phyloP scores from a whole-genome alignment of 2,797 vertebrate genomes.

The Pantherophis alleghaniensis region DNA sequence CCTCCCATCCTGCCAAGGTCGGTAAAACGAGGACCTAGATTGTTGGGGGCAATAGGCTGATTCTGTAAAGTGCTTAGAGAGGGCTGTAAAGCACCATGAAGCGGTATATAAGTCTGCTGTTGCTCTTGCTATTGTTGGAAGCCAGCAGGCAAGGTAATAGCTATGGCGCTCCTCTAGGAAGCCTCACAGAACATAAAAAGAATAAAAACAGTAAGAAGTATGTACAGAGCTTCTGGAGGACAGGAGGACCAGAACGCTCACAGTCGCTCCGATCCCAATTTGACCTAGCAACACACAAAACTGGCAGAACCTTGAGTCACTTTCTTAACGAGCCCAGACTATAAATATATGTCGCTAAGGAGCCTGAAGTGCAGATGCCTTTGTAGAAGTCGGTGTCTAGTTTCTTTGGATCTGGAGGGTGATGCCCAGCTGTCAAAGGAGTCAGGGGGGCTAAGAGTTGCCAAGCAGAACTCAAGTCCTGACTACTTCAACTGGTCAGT shows the following conservation, averaged over 20 bases:
- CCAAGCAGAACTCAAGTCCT: not conserved
- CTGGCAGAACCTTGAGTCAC: not conserved
- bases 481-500: not conserved
- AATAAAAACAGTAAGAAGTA: not conserved
- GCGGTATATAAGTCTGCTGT: too few species aligned
- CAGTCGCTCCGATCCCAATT: not conserved
- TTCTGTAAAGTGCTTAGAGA: too few species aligned
- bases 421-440: not conserved
- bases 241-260: not conserved
- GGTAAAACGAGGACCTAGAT: too few species aligned
- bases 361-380: not conserved
- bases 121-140: not conserved
- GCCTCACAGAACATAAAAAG: not conserved
- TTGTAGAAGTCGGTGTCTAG: not conserved
- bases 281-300: not conserved
- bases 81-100: too few species aligned
- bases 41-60: too few species aligned
- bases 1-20: too few species aligned
- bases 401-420: not conserved
- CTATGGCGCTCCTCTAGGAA: not conserved
- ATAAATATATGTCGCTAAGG: not conserved
- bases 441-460: not conserved
- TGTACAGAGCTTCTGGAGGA: not conserved
- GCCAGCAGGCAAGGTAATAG: not conserved
- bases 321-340: not conserved